phyloP scores from a whole-genome alignment of 30 jellyfish, hydroid and myxozoan genomes.

The Aurelia sp. region DNA sequence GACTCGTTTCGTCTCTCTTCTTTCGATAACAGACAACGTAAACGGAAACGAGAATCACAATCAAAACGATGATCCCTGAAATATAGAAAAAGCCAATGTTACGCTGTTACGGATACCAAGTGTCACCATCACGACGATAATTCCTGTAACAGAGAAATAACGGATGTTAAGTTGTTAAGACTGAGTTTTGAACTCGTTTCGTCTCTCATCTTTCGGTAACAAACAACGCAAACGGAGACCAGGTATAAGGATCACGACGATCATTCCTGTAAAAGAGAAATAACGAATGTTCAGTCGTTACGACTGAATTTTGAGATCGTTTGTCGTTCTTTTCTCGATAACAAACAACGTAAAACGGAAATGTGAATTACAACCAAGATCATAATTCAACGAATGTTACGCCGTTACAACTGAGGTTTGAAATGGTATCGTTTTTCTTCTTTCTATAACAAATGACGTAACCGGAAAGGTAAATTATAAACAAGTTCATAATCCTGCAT shows the following conservation, averaged over 20 bases:
- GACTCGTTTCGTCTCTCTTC: slow-evolving; percentile 1
- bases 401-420: neutral
- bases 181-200: too few species aligned
- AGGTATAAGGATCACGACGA: neutral
- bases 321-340: neutral
- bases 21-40: neutral
- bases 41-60: neutral
- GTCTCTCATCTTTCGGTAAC: too few species aligned
- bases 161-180: too few species aligned
- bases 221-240: too few species aligned
- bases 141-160: neutral
- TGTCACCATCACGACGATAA: slow-evolving; percentile 16
- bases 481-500: neutral
- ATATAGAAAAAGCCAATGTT: neutral
- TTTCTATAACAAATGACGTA: neutral
- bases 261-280: neutral
- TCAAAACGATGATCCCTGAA: slow-evolving; percentile 24
- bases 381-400: neutral
- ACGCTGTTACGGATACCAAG: too few species aligned
- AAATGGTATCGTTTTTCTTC: neutral
- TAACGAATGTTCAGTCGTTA: neutral
- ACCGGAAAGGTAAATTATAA: neutral
- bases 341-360: slow-evolving; percentile 5
- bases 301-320: neutral
- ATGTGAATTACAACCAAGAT: neutral